These are phyloP conservation scores for Chrysopa pallens DNA, from an alignment of 1,140 invertebrate species.

Conservation along the genomic window DNA sequence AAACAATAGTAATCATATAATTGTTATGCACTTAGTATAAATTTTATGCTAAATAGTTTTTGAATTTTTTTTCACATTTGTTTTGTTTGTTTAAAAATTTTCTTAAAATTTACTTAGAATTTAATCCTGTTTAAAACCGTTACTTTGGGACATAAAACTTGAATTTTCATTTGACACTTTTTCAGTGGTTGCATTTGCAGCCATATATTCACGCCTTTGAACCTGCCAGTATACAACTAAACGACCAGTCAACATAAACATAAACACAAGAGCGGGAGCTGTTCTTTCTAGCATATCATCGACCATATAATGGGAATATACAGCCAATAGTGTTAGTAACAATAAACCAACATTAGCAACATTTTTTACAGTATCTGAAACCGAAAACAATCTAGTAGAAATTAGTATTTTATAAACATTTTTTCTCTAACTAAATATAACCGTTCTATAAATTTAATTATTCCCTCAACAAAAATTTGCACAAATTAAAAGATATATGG, in stretches of 20 bases:
- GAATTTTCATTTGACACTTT: slow-evolving; percentile 18
- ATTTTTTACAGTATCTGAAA: slow-evolving; percentile 75
- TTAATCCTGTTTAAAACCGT: background rate
- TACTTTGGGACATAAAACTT: background rate
- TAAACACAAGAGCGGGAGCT: slow-evolving; percentile 83
- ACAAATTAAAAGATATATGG: too few species aligned
- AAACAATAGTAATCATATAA: too few species aligned
- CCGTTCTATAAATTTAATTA: too few species aligned
- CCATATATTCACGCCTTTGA: slow-evolving; percentile 30
- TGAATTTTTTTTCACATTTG: too few species aligned
- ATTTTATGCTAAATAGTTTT: too few species aligned
- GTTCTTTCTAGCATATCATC: slow-evolving; percentile 85
- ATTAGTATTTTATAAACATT: too few species aligned
- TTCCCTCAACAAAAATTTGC: too few species aligned
- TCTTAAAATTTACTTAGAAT: background rate
- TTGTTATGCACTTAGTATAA: too few species aligned
- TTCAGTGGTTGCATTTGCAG: slow-evolving; percentile 24
- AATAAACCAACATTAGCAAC: slow-evolving; percentile 68
- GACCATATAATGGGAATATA: slow-evolving; percentile 85
- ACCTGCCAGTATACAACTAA: slow-evolving; percentile 56
- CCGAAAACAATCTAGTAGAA: slow-evolving; percentile 8
- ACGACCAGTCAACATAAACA: slow-evolving; percentile 86
- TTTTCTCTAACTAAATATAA: too few species aligned
- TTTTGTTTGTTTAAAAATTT: background rate
- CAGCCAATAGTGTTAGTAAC: slow-evolving; percentile 65